These are phyloP conservation scores for Nomada fabriciana DNA, from an alignment of 2,888 invertebrate genomes.

Conservation along the genomic window DNA sequence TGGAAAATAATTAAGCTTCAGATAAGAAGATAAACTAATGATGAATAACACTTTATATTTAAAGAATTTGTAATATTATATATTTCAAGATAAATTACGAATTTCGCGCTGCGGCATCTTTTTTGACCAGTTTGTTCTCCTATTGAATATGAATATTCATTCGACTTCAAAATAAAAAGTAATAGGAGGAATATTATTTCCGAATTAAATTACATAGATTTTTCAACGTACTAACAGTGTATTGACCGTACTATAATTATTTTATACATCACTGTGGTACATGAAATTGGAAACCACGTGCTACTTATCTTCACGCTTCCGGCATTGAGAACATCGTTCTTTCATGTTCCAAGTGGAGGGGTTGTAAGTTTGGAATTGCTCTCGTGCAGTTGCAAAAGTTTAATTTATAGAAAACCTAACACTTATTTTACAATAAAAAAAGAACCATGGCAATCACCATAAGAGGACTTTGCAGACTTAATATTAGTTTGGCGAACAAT, in stretches of 20 bases:
- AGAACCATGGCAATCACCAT: conserved; percentile 71
- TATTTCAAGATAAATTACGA: not conserved
- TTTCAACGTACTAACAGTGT: not conserved
- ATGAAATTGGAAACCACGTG: conserved; percentile 6
- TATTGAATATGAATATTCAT: no score
- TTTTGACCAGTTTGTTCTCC: no score
- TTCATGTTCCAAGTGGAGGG: not conserved
- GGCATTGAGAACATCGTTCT: not conserved
- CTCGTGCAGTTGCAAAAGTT: not conserved
- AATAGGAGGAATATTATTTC: not conserved
- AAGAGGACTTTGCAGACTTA: conserved; percentile 64
- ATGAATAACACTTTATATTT: not conserved
- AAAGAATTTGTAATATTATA: not conserved
- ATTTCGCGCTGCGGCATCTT: no score
- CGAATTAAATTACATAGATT: not conserved
- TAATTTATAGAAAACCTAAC: not conserved
- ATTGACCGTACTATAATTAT: not conserved
- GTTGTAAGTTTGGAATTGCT: not conserved
- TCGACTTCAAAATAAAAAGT: not conserved
- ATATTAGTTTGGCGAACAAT: conserved; percentile 62
- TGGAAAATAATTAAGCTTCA: not conserved
- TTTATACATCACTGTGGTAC: not conserved
- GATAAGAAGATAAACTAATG: not conserved
- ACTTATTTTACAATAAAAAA: not conserved
- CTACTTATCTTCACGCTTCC: not conserved